These are phyloP conservation scores for Gila orcuttii DNA, from an alignment of 2,113 vertebrate genomes.

Conservation along the genomic window DNA sequence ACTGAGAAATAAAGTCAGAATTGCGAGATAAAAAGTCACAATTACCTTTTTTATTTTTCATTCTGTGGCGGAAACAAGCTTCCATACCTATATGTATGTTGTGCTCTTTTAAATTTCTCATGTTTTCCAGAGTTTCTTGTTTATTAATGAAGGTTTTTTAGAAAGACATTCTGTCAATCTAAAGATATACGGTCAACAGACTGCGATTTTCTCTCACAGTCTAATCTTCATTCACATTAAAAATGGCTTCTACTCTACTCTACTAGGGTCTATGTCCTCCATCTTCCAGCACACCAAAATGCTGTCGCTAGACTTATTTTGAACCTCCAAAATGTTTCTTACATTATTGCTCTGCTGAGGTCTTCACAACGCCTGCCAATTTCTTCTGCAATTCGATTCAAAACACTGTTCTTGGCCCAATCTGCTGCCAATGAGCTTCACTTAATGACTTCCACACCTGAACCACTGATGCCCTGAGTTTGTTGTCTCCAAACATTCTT, in stretches of 20 bases:
- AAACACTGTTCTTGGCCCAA: neutral
- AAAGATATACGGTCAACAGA: neutral
- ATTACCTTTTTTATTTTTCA: no score
- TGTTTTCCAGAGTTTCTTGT: neutral
- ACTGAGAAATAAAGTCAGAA: no score
- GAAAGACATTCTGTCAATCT: neutral
- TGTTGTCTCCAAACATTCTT: neutral
- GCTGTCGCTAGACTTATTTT: neutral
- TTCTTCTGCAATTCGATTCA: neutral
- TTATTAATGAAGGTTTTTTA: neutral
- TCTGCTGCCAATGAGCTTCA: neutral
- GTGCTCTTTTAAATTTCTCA: no score
- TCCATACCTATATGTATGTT: no score
- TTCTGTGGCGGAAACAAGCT: no score
- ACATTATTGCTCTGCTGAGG: neutral
- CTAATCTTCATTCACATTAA: neutral
- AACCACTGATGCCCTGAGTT: neutral
- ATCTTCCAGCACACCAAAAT: neutral
- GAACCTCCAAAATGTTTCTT: constrained; percentile 15
- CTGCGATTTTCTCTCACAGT: neutral
- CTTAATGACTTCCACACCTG: constrained; percentile 35
- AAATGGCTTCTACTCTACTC: constrained; percentile 3
- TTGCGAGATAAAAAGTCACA: no score
- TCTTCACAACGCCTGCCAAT: neutral
- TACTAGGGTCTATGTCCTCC: neutral